Percentiles rank a stretch among this genome's conserved stretches.
Evolutionary conservation across 2,113 vertebrate genomes (phyloP).

Genomic region (Notechis scutatus): DNA sequence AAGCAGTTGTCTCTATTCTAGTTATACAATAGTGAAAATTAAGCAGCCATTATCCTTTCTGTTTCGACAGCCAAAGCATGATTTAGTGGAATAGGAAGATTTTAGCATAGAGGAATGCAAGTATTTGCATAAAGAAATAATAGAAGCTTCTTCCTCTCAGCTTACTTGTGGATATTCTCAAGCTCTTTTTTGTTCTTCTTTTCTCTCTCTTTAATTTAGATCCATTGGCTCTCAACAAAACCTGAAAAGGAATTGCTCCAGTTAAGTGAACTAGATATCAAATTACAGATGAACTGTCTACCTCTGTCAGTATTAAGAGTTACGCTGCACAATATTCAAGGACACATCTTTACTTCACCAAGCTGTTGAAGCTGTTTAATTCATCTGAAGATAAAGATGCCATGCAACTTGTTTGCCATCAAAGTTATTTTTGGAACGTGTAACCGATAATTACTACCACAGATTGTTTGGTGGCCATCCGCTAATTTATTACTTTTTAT

Average conservation of each 20-base stretch:
- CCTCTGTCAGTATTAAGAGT: background rate
- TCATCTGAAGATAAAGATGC: background rate
- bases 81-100: background rate
- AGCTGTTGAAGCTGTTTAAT: background rate
- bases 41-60: background rate
- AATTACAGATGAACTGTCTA: slow-evolving; percentile 5
- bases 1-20: background rate
- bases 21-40: background rate
- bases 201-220: background rate
- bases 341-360: background rate
- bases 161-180: background rate
- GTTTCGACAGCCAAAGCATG: background rate
- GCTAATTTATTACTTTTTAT: background rate
- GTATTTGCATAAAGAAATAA: background rate
- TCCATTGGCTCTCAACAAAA: background rate
- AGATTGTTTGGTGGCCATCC: background rate
- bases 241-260: background rate
- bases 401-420: background rate
- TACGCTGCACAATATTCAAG: background rate
- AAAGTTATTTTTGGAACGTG: background rate
- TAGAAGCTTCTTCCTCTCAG: background rate
- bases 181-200: background rate
- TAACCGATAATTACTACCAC: background rate
- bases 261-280: slow-evolving; percentile 1
- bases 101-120: background rate